Evolutionary conservation across 2,113 vertebrate species (phyloP).

Genomic region (Choloepus hoffmanni): DNA sequence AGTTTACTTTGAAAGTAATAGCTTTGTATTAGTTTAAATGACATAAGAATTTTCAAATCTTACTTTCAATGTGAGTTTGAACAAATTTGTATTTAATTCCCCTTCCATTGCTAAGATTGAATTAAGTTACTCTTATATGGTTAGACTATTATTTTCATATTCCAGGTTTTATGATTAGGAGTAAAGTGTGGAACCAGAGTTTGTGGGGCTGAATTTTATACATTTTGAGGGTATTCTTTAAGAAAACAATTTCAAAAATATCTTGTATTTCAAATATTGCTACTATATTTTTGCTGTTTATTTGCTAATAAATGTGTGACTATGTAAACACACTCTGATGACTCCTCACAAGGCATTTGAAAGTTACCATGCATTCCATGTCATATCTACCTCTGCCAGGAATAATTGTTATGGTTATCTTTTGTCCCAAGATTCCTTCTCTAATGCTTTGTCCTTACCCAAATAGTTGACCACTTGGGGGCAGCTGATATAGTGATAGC

Average conservation of each 20-base stretch:
- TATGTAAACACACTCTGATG: neutral
- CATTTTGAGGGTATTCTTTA: neutral
- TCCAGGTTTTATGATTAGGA: neutral
- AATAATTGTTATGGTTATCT: neutral
- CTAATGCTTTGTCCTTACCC: neutral
- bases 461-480: neutral
- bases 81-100: neutral
- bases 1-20: neutral
- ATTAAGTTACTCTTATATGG: neutral
- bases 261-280: neutral
- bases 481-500: neutral
- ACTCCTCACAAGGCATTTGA: neutral
- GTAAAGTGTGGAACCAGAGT: neutral
- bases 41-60: neutral
- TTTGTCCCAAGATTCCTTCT: neutral
- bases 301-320: neutral
- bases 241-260: neutral
- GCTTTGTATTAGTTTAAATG: neutral
- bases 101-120: neutral
- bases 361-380: too few relatives aligned
- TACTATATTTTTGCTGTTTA: neutral
- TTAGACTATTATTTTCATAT: neutral
- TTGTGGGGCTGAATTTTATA: neutral
- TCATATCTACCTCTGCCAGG: neutral
- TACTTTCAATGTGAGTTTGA: slow-evolving; percentile 15